These are phyloP conservation scores for Peromyscus californicus DNA, from an alignment of 2,113 vertebrate species.

Conservation along the genomic window DNA sequence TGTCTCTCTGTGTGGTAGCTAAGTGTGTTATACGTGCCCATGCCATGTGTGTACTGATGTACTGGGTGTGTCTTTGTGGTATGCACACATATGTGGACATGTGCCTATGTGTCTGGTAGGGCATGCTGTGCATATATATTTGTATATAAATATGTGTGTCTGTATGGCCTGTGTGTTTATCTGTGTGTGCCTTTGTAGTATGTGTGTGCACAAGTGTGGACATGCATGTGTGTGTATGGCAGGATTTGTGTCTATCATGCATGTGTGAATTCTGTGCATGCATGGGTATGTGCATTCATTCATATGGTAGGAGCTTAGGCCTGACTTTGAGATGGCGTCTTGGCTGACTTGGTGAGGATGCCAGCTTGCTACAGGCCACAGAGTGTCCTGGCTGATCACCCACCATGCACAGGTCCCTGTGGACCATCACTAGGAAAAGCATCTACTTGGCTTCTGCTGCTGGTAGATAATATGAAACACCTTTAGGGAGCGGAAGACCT, in stretches of 20 bases:
- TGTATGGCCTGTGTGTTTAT: neutral
- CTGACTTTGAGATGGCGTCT: rapidly evolving
- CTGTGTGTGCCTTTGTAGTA: neutral
- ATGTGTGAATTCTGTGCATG: neutral
- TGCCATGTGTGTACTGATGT: neutral
- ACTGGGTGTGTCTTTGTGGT: neutral
- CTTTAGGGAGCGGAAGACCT: neutral
- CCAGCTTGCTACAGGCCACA: no score
- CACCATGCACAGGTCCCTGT: neutral
- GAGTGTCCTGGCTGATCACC: neutral
- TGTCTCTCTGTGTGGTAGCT: neutral
- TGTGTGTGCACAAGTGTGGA: neutral
- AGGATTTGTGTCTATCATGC: no score
- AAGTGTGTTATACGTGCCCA: neutral
- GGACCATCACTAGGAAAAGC: neutral
- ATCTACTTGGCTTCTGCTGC: neutral
- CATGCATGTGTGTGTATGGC: neutral
- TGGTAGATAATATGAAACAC: neutral
- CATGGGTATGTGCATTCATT: no score
- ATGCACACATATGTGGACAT: neutral
- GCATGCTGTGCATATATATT: no score
- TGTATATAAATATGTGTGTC: neutral
- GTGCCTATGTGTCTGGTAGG: neutral
- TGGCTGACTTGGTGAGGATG: neutral
- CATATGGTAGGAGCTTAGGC: neutral